Evolutionary conservation across 2,888 invertebrate genomes (phyloP).

Genomic region (Napeogenes sylphis): DNA sequence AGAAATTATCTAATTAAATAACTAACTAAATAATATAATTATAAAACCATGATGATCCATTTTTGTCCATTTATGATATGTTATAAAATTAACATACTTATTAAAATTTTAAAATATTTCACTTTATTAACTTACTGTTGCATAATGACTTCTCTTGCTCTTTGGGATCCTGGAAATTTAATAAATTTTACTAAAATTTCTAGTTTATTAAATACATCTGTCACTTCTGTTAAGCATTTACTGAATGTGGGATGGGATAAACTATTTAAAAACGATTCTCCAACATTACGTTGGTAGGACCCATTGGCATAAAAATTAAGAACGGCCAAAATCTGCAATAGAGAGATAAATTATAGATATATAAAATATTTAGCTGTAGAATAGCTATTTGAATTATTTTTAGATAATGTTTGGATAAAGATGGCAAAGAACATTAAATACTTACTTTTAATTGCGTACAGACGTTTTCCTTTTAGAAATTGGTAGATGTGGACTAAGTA

Average conservation of each 20-base stretch:
- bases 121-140: no score
- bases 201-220: neutral
- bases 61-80: no score
- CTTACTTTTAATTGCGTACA: slow-evolving; percentile 11
- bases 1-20: slow-evolving; percentile 1
- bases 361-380: no score
- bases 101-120: no score
- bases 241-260: slow-evolving; percentile 1
- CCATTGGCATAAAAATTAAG: slow-evolving; percentile 8
- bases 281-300: slow-evolving; percentile 1
- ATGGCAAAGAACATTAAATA: neutral
- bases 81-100: no score
- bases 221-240: slow-evolving; percentile 2
- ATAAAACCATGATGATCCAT: no score
- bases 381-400: neutral
- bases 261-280: neutral
- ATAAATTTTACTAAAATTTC: neutral
- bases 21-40: no score
- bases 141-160: no score
- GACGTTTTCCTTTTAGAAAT: slow-evolving; percentile 7
- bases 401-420: no score
- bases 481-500: slow-evolving; percentile 4
- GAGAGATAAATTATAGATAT: neutral
- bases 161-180: no score
- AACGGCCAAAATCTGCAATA: slow-evolving; percentile 7